Evolutionary conservation across 2,113 vertebrate species (phyloP), one percentile per base, ranked within the genome.

Genomic region (Campylorhamphus procurvoides): DNA sequence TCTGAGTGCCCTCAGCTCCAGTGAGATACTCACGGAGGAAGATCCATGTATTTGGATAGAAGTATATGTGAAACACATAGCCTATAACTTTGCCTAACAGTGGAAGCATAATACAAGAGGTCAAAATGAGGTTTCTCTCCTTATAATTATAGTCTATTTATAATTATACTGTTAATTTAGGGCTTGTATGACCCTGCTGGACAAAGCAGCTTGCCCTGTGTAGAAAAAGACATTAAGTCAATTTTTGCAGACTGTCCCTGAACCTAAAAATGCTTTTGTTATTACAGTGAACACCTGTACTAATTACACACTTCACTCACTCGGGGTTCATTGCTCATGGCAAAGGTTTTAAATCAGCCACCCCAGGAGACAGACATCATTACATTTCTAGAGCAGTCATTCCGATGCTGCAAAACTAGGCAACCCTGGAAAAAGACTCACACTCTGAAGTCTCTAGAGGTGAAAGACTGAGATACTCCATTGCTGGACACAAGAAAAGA

Each of bases 301-400:
- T 92, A 95, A 97, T 94, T 96, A 91, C 18, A 22, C 85, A 90
- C 89, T 92, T 88, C 33, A 84, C 84, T 96, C 94, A 79, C 86
- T 89, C 3, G 25, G 87, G 85, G 95, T 94, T 95, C 93, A 95
- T 53, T 68, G 74, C 87, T 91, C 71, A 74, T 92, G 95, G 95
- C 94, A 95, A 94, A 97, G 82, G 96, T 96, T 96, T 97, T 94
- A 95, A 96, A 96, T 96, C 93, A 95, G 91, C 68, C 91, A 78
- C 86, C 64, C 79, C 94, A 94, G 94, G 80, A 80, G 94, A 95
- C 77, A 90, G 90, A 81, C 85, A 86, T 81, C 58, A 75, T 87
- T 93, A 52, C 91, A 59, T 75, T 93, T 71, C 83, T 63, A 67
- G 18, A 77, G 79, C 71, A 94, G 67, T n/a, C 67, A 55, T 50